Base-by-base conservation (phyloP, 2,888 invertebrate genomes). In the Pedicia rivosa region DNA sequence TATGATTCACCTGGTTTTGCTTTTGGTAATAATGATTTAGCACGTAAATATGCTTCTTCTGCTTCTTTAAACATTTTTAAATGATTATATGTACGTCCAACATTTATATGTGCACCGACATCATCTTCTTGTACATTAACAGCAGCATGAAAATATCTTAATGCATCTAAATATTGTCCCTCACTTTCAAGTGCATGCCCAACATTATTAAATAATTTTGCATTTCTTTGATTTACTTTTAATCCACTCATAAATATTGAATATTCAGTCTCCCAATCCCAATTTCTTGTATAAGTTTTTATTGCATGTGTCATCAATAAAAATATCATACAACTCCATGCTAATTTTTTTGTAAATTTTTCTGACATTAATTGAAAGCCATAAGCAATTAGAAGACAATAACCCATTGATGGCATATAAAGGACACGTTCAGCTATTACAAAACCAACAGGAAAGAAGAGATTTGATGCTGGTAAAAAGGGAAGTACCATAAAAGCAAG, bases 331-430 rank as follows among this genome's bases (percentile, higher is more conserved):
- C 73, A 65, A n/a, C 71, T 55, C 56, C 75, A 74, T 14, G 77
- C 70, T 15, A 81, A 58, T 40, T 76, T 70, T 47, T 71, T 74
- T 39, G 69, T 72, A 49, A 70, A 67, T 52, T 68, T 74, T 50
- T 74, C 71, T 35, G 72, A 67, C 19, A 81, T 52, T 40, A 78
- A 63, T 44, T 74, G 69, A 76, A 76, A 88, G 24, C 90, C 90
- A 51, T 86, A 86, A 3, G 87, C 90, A 3, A 92, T 72, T 15
- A 95, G 67, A 59, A 95, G 72, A 54, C 92, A 94, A 67, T 87
- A 92, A 36, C 95, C 95, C 91, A 95, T 92, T 10, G 92, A 92
- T 1, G 95, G 95, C 67, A 91, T 88, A 62, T 95, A 95, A 4
- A 95, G 70, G 31, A 95, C 82, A 46, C 94, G 68, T 63, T 95